These are phyloP conservation scores for Agapornis canus DNA, from an alignment of 2,797 vertebrate genomes.

Conservation along the genomic window DNA sequence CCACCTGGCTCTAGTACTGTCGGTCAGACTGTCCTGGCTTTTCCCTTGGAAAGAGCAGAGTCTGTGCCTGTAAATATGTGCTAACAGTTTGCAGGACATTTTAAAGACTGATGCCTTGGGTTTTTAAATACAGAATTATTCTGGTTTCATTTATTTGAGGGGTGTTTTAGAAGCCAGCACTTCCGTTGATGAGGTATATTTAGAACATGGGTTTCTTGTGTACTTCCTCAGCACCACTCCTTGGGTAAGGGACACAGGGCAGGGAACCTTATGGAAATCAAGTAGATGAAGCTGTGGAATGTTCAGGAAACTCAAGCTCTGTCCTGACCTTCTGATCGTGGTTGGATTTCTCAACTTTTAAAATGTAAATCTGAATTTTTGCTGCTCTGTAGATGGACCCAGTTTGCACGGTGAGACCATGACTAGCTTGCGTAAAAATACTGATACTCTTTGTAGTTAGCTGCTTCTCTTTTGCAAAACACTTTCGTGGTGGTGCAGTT, in stretches of 20 bases:
- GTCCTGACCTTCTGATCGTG: not conserved
- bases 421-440: not conserved
- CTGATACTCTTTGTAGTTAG: not conserved
- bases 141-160: not conserved
- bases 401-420: not conserved
- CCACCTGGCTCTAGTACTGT: not conserved
- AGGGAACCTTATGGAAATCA: not conserved
- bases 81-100: not conserved
- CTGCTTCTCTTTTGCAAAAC: not conserved
- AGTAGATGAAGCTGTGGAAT: not conserved
- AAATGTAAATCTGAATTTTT: not conserved
- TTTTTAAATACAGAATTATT: not conserved
- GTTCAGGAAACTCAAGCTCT: not conserved
- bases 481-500: not conserved
- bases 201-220: not conserved
- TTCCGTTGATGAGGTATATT: not conserved
- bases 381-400: not conserved
- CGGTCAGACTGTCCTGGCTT: not conserved
- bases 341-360: not conserved
- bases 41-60: not conserved
- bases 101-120: not conserved
- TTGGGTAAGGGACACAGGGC: not conserved
- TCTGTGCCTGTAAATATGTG: not conserved
- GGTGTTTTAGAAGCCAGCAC: not conserved
- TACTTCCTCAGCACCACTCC: not conserved